phyloP scores from a whole-genome alignment of 2,113 vertebrate genomes.

The Parus major region DNA sequence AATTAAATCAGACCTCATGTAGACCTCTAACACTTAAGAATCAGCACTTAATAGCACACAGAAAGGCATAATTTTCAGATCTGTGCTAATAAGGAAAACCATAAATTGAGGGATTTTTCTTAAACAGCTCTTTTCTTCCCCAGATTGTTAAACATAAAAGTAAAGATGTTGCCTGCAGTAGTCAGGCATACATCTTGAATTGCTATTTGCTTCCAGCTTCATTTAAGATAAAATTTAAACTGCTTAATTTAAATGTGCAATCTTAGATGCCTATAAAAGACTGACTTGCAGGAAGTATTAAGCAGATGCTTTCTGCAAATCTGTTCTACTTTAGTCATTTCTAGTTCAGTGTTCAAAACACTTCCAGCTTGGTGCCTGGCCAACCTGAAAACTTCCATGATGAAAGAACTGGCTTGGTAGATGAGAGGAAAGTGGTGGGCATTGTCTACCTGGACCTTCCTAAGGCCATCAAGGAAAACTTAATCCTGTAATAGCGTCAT shows the following conservation, averaged over 20 bases:
- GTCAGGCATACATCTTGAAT: not conserved
- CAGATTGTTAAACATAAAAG: conserved; percentile 11
- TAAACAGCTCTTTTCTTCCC: conserved; percentile 35
- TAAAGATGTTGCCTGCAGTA: conserved; percentile 3
- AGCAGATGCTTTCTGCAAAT: conserved; percentile 7
- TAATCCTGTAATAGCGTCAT: not conserved
- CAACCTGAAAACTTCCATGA: not conserved
- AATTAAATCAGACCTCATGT: conserved; percentile 42
- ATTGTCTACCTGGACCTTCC: not conserved
- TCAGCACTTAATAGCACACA: conserved; percentile 6
- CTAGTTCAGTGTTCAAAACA: not conserved
- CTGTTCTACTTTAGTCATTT: not conserved
- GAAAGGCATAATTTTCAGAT: conserved; percentile 39
- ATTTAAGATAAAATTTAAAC: conserved; percentile 46
- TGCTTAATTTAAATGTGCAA: not conserved
- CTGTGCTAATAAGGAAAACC: conserved; percentile 8
- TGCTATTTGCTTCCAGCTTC: conserved; percentile 30
- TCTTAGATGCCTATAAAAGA: conserved; percentile 8
- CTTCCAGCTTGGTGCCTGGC: not conserved
- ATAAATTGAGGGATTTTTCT: conserved; percentile 10
- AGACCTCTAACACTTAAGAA: conserved; percentile 27
- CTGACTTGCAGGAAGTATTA: not conserved
- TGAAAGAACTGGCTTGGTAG: not conserved
- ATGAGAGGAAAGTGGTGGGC: not conserved
- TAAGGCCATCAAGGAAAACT: not conserved